These are phyloP conservation scores for Nowickia ferox DNA, from an alignment of 2,888 invertebrate genomes.

Conservation along the genomic window DNA sequence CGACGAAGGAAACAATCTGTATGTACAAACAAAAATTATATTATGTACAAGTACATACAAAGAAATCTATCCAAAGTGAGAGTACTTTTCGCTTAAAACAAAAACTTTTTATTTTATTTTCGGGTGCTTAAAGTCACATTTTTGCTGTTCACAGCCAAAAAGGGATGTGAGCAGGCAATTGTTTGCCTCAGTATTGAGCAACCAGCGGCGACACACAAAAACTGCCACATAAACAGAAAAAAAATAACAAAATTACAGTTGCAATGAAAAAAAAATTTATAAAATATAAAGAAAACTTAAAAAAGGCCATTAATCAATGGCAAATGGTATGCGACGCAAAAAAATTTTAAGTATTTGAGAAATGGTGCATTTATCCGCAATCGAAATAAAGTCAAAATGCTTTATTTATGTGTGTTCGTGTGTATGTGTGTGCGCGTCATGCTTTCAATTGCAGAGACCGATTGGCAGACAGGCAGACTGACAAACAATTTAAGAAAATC, in stretches of 20 bases:
- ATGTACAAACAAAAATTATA: slow-evolving; percentile 35
- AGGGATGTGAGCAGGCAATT: slow-evolving; percentile 45
- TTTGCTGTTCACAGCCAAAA: slow-evolving; percentile 48
- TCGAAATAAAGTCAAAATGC: slow-evolving; percentile 69
- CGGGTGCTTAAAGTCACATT: slow-evolving; percentile 64
- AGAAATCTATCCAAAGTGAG: slow-evolving; percentile 51
- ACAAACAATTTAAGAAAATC: slow-evolving; percentile 19
- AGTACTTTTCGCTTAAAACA: slow-evolving; percentile 59
- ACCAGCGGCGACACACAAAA: slow-evolving; percentile 66
- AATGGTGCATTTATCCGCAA: slow-evolving; percentile 71
- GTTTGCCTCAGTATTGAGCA: slow-evolving; percentile 36
- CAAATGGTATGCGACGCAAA: slow-evolving; percentile 71
- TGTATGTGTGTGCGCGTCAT: not conserved
- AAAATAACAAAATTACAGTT: slow-evolving; percentile 12
- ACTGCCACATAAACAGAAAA: slow-evolving; percentile 47
- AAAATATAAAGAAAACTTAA: slow-evolving; percentile 60
- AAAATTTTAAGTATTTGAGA: slow-evolving; percentile 66
- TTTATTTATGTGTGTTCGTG: not conserved
- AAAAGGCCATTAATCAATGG: slow-evolving; percentile 79
- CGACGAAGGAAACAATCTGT: slow-evolving; percentile 8
- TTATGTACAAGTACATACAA: not conserved
- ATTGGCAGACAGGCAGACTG: slow-evolving; percentile 29
- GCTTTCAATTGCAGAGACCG: slow-evolving; percentile 23
- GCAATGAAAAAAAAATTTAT: slow-evolving; percentile 13
- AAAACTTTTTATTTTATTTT: slow-evolving; percentile 43